Conservation (phyloP, 2,797 vertebrate species). For the Okamejei kenojei region DNA sequence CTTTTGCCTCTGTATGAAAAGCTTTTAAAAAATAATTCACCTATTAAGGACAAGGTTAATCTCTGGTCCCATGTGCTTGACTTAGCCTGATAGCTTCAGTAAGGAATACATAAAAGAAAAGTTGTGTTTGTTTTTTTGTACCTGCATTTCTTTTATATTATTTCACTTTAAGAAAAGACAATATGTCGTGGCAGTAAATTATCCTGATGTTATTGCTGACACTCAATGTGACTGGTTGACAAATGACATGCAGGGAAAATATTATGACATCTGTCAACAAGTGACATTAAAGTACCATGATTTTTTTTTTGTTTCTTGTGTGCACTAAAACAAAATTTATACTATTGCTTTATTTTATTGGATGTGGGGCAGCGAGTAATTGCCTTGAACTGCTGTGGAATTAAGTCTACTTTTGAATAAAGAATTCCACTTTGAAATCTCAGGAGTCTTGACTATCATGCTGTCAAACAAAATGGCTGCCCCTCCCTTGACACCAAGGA, state of each 20-base stretch:
- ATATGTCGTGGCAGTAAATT: conserved; percentile 15
- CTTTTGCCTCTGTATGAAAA: not conserved
- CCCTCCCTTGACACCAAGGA: not conserved
- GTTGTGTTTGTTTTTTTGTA: not conserved
- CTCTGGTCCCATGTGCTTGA: not conserved
- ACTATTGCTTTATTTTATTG: not conserved
- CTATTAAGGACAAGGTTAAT: conserved; percentile 6
- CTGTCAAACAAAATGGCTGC: conserved; percentile 7
- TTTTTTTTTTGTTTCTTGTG: conserved; percentile 14
- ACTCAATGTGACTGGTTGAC: conserved; percentile 25
- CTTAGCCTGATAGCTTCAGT: not conserved
- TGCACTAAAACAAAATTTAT: not conserved
- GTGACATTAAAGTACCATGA: conserved; percentile 11
- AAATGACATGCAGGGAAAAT: conserved; percentile 24
- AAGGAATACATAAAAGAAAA: not conserved
- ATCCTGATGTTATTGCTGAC: conserved; percentile 34
- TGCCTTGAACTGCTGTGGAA: conserved; percentile 10
- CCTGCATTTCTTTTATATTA: not conserved
- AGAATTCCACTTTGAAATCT: conserved; percentile 11
- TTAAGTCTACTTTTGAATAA: not conserved
- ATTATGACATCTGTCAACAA: conserved; percentile 36
- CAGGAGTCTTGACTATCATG: not conserved
- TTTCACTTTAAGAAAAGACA: conserved; percentile 29
- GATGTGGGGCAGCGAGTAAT: not conserved
- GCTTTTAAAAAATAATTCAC: conserved; percentile 13